Conservation (phyloP, 2,113 vertebrate species). For the Stomatorhinus ivindoensis region DNA sequence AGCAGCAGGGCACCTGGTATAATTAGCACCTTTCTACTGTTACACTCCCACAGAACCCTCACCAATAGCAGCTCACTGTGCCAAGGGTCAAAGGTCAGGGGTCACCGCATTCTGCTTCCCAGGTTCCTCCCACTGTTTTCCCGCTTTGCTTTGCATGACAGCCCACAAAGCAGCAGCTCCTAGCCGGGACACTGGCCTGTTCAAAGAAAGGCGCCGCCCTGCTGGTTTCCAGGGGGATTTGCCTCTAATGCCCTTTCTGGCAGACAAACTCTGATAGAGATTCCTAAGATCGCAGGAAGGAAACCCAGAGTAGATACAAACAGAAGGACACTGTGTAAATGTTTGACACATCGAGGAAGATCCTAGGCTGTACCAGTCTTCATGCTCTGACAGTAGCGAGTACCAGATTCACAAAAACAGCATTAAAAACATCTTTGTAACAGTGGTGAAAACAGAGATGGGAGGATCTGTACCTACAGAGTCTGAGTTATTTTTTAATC, state of each 20-base stretch:
- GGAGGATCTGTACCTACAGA: neutral
- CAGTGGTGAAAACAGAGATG: neutral
- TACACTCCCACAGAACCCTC: neutral
- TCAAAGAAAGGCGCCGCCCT: neutral
- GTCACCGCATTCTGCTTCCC: neutral
- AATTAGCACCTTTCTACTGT: neutral
- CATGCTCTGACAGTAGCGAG: neutral
- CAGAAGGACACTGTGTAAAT: neutral
- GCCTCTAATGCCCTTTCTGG: neutral
- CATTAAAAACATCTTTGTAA: neutral
- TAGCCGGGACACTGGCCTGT: neutral
- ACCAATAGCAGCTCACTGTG: neutral
- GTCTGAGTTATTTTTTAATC: neutral
- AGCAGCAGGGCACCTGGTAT: neutral
- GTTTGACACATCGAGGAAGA: neutral
- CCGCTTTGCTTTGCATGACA: neutral
- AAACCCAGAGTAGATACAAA: neutral
- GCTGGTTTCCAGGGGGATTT: neutral
- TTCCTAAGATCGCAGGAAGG: neutral
- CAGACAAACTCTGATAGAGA: neutral
- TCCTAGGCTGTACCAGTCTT: neutral
- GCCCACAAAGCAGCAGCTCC: neutral
- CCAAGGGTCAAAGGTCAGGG: neutral
- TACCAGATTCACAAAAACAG: neutral
- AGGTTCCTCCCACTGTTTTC: neutral